phyloP scores from a whole-genome alignment of 2,888 invertebrate genomes.

The Pheosia gnoma region DNA sequence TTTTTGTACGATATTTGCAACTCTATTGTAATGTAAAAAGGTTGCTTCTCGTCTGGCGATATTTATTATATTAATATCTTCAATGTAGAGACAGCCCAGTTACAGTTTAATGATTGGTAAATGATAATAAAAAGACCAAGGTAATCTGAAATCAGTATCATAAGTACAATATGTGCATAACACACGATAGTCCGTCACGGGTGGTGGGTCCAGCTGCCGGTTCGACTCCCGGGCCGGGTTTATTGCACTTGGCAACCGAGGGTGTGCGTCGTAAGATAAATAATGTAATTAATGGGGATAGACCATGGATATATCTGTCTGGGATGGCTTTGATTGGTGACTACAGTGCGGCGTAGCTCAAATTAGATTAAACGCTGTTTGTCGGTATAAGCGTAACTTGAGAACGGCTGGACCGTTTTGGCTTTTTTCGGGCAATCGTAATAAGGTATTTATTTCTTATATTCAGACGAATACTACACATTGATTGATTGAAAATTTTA shows the following conservation, averaged over 20 bases:
- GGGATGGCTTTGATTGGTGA: neutral
- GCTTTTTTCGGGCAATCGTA: too few relatives aligned
- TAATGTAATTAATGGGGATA: slow-evolving; percentile 14
- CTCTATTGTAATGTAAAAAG: too few relatives aligned
- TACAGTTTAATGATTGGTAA: neutral
- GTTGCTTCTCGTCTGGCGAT: too few relatives aligned
- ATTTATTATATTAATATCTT: too few relatives aligned
- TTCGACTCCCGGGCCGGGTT: slow-evolving; percentile 19
- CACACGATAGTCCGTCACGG: slow-evolving; percentile 26
- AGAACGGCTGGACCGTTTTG: too few relatives aligned
- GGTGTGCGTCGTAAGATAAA: slow-evolving; percentile 23
- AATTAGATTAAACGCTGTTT: neutral
- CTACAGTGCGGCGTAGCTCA: neutral
- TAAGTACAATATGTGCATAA: slow-evolving; percentile 7
- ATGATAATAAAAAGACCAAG: neutral
- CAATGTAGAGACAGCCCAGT: too few relatives aligned
- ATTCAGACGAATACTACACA: too few relatives aligned
- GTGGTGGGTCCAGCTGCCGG: slow-evolving; percentile 21
- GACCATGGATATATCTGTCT: neutral
- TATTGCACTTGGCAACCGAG: slow-evolving; percentile 36
- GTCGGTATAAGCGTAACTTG: too few relatives aligned
- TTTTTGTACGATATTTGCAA: too few relatives aligned
- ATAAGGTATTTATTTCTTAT: too few relatives aligned
- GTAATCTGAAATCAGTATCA: neutral
- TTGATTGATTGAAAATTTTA: too few relatives aligned